A percentile compares a stretch with the other conserved stretches of the same genome.
Conservation (phyloP, 2,113 vertebrate genomes). For the Heptranchias perlo region DNA sequence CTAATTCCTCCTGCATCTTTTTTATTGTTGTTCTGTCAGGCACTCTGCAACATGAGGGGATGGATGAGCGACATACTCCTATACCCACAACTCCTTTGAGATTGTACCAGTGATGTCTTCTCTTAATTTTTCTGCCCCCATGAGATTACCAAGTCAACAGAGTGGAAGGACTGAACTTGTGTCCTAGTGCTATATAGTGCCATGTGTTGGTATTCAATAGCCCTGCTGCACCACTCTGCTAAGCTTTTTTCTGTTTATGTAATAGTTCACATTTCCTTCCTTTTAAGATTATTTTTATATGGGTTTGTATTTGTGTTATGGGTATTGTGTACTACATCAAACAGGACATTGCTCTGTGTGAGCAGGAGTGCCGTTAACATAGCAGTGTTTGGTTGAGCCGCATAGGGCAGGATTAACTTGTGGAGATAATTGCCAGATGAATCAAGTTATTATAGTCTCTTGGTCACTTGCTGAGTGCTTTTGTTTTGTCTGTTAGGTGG, state of each 20-base stretch:
- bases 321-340: neutral
- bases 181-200: neutral
- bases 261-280: neutral
- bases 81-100: neutral
- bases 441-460: neutral
- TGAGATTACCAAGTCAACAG: neutral
- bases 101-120: neutral
- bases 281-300: slow-evolving; percentile 11
- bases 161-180: neutral
- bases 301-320: neutral
- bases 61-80: neutral
- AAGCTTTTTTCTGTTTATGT: neutral
- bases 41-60: neutral
- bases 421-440: neutral
- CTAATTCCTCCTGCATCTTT: neutral
- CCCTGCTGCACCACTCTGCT: neutral
- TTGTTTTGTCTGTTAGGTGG: neutral
- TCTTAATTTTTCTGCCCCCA: neutral
- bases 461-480: neutral
- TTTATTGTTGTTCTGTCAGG: neutral
- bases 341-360: neutral
- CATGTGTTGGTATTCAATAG: neutral
- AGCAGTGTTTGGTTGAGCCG: neutral
- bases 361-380: neutral
- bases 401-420: neutral